Conservation (phyloP, 2,888 invertebrate species). For the Eupeodes luniger region DNA sequence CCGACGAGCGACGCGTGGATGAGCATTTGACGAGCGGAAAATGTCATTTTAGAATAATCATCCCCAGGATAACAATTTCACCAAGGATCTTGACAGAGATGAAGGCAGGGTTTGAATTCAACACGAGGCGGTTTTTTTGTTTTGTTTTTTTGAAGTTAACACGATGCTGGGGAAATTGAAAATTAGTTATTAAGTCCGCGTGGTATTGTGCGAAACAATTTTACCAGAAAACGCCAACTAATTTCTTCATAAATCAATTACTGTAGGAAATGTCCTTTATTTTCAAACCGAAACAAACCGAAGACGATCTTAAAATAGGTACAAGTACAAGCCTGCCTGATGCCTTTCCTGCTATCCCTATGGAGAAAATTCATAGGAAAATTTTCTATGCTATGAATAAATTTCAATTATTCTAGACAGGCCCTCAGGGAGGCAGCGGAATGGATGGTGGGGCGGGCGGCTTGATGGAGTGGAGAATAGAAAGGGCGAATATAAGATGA, state of each 20-base stretch:
- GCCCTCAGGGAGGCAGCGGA: background rate
- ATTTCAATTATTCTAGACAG: conserved; percentile 49
- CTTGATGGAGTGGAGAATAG: no score
- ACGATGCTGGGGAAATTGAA: background rate
- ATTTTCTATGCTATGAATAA: conserved; percentile 43
- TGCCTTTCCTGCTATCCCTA: background rate
- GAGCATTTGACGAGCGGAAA: conserved; percentile 47
- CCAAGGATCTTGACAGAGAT: background rate
- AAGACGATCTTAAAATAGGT: conserved; percentile 2
- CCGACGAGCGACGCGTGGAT: conserved; percentile 20
- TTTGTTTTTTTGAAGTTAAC: no score
- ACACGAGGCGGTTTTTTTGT: no score
- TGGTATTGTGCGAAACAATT: conserved; percentile 45
- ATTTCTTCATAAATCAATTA: conserved; percentile 72
- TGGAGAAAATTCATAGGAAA: conserved; percentile 47
- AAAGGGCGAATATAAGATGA: background rate
- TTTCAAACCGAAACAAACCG: conserved; percentile 14
- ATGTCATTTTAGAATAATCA: conserved; percentile 42
- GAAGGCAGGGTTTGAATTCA: background rate
- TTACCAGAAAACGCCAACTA: conserved; percentile 59
- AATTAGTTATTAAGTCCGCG: conserved; percentile 12
- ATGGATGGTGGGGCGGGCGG: background rate
- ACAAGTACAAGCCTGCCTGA: no score
- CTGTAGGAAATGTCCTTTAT: conserved; percentile 48
- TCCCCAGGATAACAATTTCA: conserved; percentile 32